A percentile compares a stretch with the other conserved stretches of the same genome.
Evolutionary conservation across 2,797 vertebrate genomes (phyloP).

Genomic region (Podarcis lilfordi): DNA sequence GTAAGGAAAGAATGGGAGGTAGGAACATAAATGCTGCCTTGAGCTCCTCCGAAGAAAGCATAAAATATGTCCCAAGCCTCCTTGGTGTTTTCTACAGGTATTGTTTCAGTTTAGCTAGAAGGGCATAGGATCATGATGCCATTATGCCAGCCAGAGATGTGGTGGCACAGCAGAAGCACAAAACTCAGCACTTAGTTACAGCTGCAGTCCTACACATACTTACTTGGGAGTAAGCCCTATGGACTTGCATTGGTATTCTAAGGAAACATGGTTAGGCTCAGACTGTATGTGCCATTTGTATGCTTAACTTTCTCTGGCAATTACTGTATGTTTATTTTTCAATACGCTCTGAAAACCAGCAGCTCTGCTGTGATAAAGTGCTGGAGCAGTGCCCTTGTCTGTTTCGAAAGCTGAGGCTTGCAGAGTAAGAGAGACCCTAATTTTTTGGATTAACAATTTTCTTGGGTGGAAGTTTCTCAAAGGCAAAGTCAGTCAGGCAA

Average conservation of each 20-base stretch:
- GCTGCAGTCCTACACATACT: background rate
- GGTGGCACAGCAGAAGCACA: background rate
- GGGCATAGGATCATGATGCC: background rate
- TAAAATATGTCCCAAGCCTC: too few relatives aligned
- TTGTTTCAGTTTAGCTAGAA: background rate
- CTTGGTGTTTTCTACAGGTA: background rate
- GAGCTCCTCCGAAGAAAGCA: too few relatives aligned
- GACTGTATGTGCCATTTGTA: background rate
- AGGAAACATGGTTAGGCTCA: background rate
- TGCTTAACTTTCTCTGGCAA: background rate
- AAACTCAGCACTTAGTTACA: background rate
- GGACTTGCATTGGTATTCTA: background rate
- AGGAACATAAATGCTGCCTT: background rate
- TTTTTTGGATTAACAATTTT: constrained; percentile 53
- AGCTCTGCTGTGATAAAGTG: constrained; percentile 11
- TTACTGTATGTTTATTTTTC: background rate
- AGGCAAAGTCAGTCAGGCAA: constrained; percentile 53
- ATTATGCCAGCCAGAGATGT: background rate
- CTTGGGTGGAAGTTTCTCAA: constrained; percentile 48
- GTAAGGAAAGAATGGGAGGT: too few relatives aligned
- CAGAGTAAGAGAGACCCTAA: background rate
- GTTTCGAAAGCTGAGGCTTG: constrained; percentile 34
- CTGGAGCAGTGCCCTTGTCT: constrained; percentile 16
- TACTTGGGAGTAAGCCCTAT: background rate
- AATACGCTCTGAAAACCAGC: background rate